These are phyloP conservation scores for Adela reaumurella DNA, from an alignment of 2,888 invertebrate genomes.

Conservation along the genomic window DNA sequence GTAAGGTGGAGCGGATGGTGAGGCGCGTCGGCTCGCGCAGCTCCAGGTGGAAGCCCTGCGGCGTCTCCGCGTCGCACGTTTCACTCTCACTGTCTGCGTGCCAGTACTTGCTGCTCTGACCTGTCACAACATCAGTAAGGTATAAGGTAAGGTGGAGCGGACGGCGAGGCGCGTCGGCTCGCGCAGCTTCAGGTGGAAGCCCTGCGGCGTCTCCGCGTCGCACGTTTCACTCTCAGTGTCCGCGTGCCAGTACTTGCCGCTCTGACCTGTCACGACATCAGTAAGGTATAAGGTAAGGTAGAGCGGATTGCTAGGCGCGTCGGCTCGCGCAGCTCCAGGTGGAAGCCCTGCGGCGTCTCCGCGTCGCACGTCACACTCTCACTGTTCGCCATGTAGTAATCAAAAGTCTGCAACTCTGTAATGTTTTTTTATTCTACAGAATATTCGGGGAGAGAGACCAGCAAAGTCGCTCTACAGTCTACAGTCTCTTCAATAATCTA, in stretches of 20 bases:
- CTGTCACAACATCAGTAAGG: constrained; percentile 45
- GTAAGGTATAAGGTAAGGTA: no score
- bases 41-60: constrained; percentile 86
- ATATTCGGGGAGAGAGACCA: no score
- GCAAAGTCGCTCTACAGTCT: no score
- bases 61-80: constrained; percentile 77
- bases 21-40: constrained; percentile 89
- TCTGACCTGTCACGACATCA: constrained; percentile 67
- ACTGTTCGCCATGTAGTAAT: no score
- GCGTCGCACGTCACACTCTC: constrained; percentile 85
- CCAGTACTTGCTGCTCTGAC: constrained; percentile 93
- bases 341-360: constrained; percentile 79
- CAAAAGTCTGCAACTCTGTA: no score
- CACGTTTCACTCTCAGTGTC: constrained; percentile 84
- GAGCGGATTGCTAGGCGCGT: constrained; percentile 89
- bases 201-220: constrained; percentile 76
- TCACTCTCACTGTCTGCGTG: constrained; percentile 85
- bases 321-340: constrained; percentile 88
- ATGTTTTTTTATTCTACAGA: no score
- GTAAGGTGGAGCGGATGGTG: constrained; percentile 79
- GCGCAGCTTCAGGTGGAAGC: constrained; percentile 88
- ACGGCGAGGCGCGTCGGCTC: constrained; percentile 92
- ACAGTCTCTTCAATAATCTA: no score
- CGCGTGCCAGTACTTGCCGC: constrained; percentile 92
- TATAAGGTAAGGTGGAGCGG: constrained; percentile 69